Base-by-base conservation (phyloP, 2,797 vertebrate species). In the Notamacropus eugenii region DNA sequence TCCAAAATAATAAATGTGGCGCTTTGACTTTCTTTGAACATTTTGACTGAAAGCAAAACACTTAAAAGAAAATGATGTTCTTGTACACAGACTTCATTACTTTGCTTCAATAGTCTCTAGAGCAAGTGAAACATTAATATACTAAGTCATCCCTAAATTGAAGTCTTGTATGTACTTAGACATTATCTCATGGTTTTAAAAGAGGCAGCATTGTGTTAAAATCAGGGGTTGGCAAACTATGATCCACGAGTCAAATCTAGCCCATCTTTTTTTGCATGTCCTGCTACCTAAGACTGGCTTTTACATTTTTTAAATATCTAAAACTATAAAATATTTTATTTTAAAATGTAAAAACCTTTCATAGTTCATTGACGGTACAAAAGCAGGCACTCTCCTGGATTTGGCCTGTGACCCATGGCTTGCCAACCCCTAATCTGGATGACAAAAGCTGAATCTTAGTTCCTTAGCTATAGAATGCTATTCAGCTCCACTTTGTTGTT, bases 91-190 rank as follows among this genome's bases (percentile, higher is more conserved):
- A 31, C 93, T 50, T 40, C 1, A 0, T 46, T 94, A 27, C 58
- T 96, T 56, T 52, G 54, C 28, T n/a, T 74, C 57, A 54, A 16
- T 16, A 52, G 55, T 94, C 87, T 50, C 34, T 62, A 94, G 82
- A 93, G 19, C 62, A 93, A 40, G 34, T 74, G 0, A 46, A 91
- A 2, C 10, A 54, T 31, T 16, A 56, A 16, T 62, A 34, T 5
- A 90, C 46, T 22, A 40, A 40, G 52, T 54, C 92, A 91, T 90
- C 95, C 58, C 58, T 92, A 96, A 74, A 34, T 31, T 87, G 91
- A 91, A 96, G 90, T 46, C 90, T 57, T 31, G 95, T 97, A 94
- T 92, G 96, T n/a, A 96, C 82, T 97, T 97, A 93, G 94, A 97
- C n/a, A 10, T 67, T 54, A 92, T 67, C 50, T 96, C 93, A 90